A percentile compares a stretch with the other conserved stretches of the same genome.
Conservation (phyloP, 2,797 vertebrate species). For the Cichlasoma orientale region DNA sequence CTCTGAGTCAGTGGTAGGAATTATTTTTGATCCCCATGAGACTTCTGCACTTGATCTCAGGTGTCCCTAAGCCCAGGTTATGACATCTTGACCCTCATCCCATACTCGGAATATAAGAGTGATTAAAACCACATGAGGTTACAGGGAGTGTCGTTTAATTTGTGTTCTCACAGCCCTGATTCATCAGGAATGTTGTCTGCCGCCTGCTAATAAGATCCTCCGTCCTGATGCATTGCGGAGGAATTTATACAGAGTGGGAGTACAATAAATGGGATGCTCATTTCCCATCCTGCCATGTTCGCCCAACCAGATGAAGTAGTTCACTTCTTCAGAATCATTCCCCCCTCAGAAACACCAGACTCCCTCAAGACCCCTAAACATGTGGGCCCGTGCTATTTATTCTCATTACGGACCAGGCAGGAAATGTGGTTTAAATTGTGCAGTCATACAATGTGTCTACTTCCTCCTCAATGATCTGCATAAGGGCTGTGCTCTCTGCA, state of each 20-base stretch:
- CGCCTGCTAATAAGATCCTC: slow-evolving; percentile 19
- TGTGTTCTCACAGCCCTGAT: slow-evolving; percentile 15
- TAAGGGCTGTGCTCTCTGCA: slow-evolving; percentile 45
- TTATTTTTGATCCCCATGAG: slow-evolving; percentile 20
- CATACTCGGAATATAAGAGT: slow-evolving; percentile 30
- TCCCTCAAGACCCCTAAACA: slow-evolving; percentile 38
- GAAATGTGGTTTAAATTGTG: slow-evolving; percentile 69
- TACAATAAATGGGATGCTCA: slow-evolving; percentile 62
- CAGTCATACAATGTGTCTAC: slow-evolving; percentile 53
- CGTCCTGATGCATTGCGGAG: slow-evolving; percentile 48
- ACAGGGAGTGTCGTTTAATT: slow-evolving; percentile 33
- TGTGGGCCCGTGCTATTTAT: slow-evolving; percentile 55
- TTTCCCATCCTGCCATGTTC: slow-evolving; percentile 35
- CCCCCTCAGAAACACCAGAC: slow-evolving; percentile 15
- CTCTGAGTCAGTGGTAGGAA: slow-evolving; percentile 24
- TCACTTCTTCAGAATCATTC: slow-evolving; percentile 1
- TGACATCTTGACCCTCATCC: slow-evolving; percentile 54
- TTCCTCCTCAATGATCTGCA: slow-evolving; percentile 53
- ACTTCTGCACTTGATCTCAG: slow-evolving; percentile 48
- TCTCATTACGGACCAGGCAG: slow-evolving; percentile 56
- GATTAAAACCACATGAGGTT: slow-evolving; percentile 52
- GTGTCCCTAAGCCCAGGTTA: slow-evolving; percentile 34
- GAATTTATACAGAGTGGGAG: slow-evolving; percentile 57
- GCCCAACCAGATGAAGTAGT: slow-evolving; percentile 25
- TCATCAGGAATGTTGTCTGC: slow-evolving; percentile 54